These are phyloP conservation scores for Gymnothorax javanicus DNA, from an alignment of 2,797 vertebrate genomes.

Conservation along the genomic window DNA sequence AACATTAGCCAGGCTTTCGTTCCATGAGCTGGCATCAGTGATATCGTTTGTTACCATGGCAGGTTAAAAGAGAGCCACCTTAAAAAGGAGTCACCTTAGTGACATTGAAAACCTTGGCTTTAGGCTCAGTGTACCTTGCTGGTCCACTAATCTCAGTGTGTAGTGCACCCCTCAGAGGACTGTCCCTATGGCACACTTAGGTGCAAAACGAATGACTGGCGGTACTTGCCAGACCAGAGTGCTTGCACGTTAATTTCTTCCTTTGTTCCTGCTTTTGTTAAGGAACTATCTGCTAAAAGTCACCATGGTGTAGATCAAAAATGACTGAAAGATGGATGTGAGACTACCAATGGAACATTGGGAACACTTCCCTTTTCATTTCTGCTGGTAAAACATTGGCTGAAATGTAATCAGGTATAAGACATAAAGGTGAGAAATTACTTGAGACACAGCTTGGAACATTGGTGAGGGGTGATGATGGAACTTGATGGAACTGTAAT, in stretches of 20 bases:
- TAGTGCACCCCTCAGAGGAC: background rate
- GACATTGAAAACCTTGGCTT: too few relatives aligned
- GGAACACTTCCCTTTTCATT: background rate
- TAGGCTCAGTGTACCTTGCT: too few relatives aligned
- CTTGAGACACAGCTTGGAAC: background rate
- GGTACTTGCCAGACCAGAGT: background rate
- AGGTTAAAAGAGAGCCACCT: too few relatives aligned
- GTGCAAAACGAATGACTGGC: background rate
- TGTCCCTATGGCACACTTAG: background rate
- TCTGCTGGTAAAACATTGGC: background rate
- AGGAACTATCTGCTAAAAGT: background rate
- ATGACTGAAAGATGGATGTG: constrained; percentile 7
- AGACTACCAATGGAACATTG: background rate
- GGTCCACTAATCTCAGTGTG: too few relatives aligned
- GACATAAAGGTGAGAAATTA: background rate
- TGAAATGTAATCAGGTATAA: background rate
- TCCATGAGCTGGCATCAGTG: too few relatives aligned
- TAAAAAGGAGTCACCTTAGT: too few relatives aligned
- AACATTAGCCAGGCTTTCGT: too few relatives aligned
- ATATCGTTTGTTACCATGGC: too few relatives aligned
- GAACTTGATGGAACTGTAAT: background rate
- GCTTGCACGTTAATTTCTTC: background rate
- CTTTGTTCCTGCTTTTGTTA: background rate
- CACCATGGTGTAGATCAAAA: background rate
- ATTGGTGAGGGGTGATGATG: background rate